A percentile compares a stretch with the other conserved stretches of the same genome.
Conservation (phyloP, 2,113 vertebrate species). For the Melospiza melodia region DNA sequence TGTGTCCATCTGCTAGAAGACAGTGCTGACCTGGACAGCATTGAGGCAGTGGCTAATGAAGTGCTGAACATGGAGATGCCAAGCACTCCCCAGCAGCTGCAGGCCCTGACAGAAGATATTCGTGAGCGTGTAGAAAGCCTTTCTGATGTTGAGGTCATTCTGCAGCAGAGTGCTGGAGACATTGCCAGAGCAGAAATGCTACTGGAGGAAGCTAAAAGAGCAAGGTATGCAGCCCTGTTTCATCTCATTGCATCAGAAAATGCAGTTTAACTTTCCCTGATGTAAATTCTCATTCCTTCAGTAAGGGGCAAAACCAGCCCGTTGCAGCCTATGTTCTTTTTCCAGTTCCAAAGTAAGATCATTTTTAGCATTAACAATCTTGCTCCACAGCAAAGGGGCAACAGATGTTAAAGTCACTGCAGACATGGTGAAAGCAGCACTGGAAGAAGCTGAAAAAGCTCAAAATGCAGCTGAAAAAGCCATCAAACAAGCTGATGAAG, state of each 20-base stretch:
- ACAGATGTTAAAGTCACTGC: slow-evolving; percentile 84
- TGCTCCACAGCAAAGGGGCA: slow-evolving; percentile 83
- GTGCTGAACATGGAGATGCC: slow-evolving; percentile 97
- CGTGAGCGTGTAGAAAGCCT: slow-evolving; percentile 89
- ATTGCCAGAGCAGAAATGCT: slow-evolving; percentile 87
- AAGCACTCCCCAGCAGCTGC: slow-evolving; percentile 89
- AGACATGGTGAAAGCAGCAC: slow-evolving; percentile 84
- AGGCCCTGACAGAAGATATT: slow-evolving; percentile 90
- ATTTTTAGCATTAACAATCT: not conserved
- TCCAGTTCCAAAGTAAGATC: not conserved
- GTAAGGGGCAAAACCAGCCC: not conserved
- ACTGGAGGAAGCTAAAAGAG: slow-evolving; percentile 86
- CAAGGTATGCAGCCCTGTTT: slow-evolving; percentile 76
- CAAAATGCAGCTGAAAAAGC: slow-evolving; percentile 86
- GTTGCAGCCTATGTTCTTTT: not conserved
- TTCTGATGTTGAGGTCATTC: slow-evolving; percentile 88
- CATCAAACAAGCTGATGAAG: slow-evolving; percentile 86
- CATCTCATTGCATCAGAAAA: not conserved
- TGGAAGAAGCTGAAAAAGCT: slow-evolving; percentile 88
- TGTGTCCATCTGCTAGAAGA: slow-evolving; percentile 80
- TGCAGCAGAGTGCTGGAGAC: slow-evolving; percentile 89
- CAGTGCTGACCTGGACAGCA: slow-evolving; percentile 91
- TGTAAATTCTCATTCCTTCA: not conserved
- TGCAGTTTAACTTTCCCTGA: not conserved
- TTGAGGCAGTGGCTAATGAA: slow-evolving; percentile 91